Conservation (phyloP, 2,113 vertebrate species). For the Chrysemys picta region DNA sequence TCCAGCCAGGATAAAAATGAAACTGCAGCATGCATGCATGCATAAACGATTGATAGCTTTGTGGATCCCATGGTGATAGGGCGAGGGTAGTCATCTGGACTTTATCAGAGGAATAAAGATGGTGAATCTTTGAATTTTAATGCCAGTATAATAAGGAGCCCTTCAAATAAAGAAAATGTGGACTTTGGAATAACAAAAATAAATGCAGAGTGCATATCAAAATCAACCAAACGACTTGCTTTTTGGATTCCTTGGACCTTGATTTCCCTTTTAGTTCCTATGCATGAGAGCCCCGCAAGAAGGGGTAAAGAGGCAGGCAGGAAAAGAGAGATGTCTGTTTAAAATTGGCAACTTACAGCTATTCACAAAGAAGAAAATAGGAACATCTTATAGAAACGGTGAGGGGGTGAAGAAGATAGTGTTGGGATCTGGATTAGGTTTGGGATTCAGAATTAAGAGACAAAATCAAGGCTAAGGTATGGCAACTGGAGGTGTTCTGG, state of each 20-base stretch:
- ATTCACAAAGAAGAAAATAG: not conserved
- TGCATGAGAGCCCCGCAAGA: not conserved
- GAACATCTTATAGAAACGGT: accelerated
- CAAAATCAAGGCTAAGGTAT: accelerated
- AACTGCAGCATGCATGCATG: not conserved
- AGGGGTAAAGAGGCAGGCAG: not conserved
- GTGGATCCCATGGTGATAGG: not conserved
- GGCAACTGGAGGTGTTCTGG: not conserved
- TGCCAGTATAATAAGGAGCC: not conserved
- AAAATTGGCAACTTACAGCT: not conserved
- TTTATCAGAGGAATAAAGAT: not conserved
- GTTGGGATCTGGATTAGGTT: accelerated
- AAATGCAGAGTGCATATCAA: not conserved
- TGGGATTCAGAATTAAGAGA: not conserved
- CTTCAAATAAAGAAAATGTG: conserved; percentile 10
- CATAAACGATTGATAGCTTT: not conserved
- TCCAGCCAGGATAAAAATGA: conserved; percentile 15
- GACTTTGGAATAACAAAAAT: not conserved
- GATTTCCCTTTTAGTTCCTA: not conserved
- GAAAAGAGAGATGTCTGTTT: conserved; percentile 27
- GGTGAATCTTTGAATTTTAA: not conserved
- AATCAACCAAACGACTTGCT: not conserved
- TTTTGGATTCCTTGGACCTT: not conserved
- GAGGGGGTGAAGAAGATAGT: accelerated
- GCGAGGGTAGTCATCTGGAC: not conserved